Evolutionary conservation across 2,113 vertebrate species (phyloP).

Genomic region (Brachypteracias leptosomus): DNA sequence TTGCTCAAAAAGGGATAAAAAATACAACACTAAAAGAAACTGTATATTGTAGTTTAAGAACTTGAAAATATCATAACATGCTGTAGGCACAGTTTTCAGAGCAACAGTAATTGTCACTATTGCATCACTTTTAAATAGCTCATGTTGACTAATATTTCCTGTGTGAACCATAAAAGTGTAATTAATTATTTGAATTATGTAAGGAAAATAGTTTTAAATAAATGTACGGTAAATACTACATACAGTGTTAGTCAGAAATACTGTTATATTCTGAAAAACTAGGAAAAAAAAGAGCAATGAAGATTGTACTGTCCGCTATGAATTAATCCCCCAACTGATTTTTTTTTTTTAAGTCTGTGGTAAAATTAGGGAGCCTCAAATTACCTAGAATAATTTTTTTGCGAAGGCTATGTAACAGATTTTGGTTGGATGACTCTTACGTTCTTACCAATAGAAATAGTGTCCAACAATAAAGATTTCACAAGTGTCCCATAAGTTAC

Average conservation of each 20-base stretch:
- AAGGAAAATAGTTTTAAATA: neutral
- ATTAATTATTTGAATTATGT: neutral
- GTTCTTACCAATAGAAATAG: accelerated
- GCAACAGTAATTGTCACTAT: neutral
- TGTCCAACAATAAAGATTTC: neutral
- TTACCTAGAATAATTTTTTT: neutral
- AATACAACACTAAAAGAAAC: neutral
- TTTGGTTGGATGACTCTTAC: neutral
- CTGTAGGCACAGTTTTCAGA: neutral
- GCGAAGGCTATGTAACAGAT: neutral
- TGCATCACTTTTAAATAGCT: neutral
- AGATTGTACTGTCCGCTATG: neutral
- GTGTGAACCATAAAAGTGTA: neutral
- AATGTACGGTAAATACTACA: neutral
- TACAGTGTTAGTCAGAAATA: neutral
- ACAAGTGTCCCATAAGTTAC: neutral
- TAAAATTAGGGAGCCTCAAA: neutral
- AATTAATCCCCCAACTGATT: neutral
- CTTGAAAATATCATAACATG: neutral
- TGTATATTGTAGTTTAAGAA: neutral
- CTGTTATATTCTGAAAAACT: neutral
- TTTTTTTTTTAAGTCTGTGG: neutral
- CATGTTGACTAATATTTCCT: neutral
- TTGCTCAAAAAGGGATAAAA: neutral
- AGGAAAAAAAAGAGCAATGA: neutral